phyloP scores from a whole-genome alignment of 2,113 vertebrate genomes.

The Albula glossodonta region DNA sequence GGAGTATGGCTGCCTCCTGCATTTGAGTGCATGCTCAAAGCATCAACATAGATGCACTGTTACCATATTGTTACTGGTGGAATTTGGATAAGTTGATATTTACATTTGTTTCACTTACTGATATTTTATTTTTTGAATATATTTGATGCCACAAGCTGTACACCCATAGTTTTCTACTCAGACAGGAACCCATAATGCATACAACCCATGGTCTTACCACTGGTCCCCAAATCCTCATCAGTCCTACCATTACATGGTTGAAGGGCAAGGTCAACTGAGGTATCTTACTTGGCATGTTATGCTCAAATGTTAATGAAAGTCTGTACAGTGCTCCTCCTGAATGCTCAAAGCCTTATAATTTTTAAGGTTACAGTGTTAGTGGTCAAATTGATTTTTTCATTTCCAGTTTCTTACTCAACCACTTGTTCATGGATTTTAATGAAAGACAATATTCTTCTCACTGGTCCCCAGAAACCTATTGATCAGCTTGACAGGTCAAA shows the following conservation, averaged over 20 bases:
- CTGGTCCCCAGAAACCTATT: background rate
- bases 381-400: background rate
- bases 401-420: background rate
- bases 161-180: too few species aligned
- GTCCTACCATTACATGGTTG: background rate
- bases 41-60: conserved; percentile 12
- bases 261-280: too few species aligned
- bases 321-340: too few species aligned
- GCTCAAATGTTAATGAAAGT: too few species aligned
- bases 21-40: conserved; percentile 1
- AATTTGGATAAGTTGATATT: conserved; percentile 24
- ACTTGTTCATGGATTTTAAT: background rate
- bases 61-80: conserved; percentile 28
- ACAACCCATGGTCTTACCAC: background rate
- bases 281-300: too few species aligned
- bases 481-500: background rate
- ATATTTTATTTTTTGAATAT: background rate
- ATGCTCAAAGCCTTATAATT: background rate
- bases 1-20: conserved; percentile 22
- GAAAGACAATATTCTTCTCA: background rate
- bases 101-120: background rate
- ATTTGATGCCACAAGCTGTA: background rate
- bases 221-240: background rate
- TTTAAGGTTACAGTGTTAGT: background rate
- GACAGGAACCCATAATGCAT: too few species aligned